Evolutionary conservation across 64 coral and sea anemone species (phyloP).

Genomic region (Anthopleura sola): DNA sequence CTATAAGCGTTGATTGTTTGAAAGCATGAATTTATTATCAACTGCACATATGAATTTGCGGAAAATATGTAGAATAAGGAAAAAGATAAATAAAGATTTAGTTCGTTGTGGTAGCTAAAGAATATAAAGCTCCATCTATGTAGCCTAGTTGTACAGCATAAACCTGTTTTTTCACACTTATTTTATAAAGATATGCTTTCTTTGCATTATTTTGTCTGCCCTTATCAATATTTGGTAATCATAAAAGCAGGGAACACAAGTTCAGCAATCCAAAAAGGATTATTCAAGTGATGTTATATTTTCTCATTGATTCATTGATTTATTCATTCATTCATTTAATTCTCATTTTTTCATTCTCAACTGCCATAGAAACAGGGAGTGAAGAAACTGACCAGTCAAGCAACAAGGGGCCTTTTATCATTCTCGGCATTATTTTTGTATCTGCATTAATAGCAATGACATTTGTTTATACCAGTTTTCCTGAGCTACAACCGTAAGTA

Average conservation of each 20-base stretch:
- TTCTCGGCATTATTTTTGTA: constrained; percentile 72
- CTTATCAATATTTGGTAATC: no score
- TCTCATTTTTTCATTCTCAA: background rate
- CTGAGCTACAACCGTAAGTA: constrained; percentile 71
- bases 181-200: no score
- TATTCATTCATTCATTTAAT: background rate
- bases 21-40: background rate
- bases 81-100: background rate
- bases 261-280: no score
- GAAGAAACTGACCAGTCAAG: constrained; percentile 30
- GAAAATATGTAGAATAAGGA: background rate
- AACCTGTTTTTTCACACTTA: no score
- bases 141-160: background rate
- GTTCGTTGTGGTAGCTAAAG: background rate
- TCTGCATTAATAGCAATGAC: constrained; percentile 70
- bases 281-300: background rate
- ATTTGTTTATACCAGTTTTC: constrained; percentile 89
- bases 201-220: no score
- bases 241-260: background rate
- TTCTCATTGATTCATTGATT: background rate
- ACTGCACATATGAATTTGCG: background rate
- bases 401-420: constrained; percentile 64
- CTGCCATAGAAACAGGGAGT: background rate
- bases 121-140: background rate
- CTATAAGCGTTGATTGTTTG: background rate